A percentile compares a stretch with the other conserved stretches of the same genome.
phyloP scores from a whole-genome alignment of 2,113 vertebrate genomes.

The Neoarius graeffei region DNA sequence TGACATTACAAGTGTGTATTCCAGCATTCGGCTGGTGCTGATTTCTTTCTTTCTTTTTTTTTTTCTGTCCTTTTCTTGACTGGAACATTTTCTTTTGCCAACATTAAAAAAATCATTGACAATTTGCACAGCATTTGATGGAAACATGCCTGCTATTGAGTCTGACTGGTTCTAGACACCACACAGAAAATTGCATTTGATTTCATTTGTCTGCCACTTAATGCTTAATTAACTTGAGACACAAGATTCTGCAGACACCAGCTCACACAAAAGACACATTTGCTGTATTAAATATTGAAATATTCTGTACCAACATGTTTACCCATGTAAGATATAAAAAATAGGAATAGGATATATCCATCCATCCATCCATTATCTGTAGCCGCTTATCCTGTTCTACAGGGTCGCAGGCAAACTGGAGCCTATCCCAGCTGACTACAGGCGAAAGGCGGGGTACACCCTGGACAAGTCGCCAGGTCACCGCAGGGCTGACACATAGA shows the following conservation, averaged over 20 bases:
- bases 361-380: no score
- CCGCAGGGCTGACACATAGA: no score
- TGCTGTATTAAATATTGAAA: neutral
- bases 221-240: neutral
- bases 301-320: neutral
- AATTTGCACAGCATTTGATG: neutral
- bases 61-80: neutral
- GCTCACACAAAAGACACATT: neutral
- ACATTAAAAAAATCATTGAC: neutral
- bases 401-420: no score
- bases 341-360: neutral
- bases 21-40: neutral
- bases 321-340: neutral
- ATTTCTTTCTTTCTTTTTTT: neutral
- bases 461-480: no score
- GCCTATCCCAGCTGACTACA: no score
- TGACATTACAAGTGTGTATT: neutral
- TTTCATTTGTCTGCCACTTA: neutral
- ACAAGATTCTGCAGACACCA: neutral
- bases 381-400: no score
- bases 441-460: no score
- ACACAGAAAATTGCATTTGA: neutral
- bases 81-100: neutral
- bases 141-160: neutral
- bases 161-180: neutral